A percentile compares a stretch with the other conserved stretches of the same genome.
Conservation (phyloP, 2,888 invertebrate genomes). For the Tetranychus piercei region DNA sequence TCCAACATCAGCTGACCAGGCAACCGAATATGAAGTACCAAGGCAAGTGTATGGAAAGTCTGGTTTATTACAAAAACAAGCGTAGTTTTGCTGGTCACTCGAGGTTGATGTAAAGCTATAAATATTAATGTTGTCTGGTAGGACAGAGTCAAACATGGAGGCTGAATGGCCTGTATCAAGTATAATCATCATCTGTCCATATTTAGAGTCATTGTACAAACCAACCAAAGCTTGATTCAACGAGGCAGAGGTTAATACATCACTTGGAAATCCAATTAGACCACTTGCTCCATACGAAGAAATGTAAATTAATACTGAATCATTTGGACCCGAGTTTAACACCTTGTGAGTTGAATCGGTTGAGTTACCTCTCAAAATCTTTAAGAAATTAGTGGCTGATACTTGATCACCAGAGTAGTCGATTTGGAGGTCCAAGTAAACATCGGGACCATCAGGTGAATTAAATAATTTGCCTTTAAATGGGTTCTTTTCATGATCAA, state of each 20-base stretch:
- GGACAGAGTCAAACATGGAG: conserved; percentile 39
- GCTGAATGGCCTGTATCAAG: conserved; percentile 45
- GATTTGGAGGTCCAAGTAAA: conserved; percentile 40
- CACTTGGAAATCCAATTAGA: conserved; percentile 39
- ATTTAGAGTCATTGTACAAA: conserved; percentile 37
- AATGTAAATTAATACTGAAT: conserved; percentile 44
- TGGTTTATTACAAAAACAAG: not conserved
- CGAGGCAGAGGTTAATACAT: conserved; percentile 32
- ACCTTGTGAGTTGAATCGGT: conserved; percentile 26
- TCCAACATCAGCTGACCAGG: not conserved
- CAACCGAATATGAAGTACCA: not conserved
- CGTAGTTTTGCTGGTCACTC: not conserved
- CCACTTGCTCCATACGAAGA: conserved; percentile 45
- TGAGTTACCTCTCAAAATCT: conserved; percentile 39
- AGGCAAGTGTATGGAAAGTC: not conserved
- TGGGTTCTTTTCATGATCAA: conserved; percentile 38
- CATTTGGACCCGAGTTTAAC: conserved; percentile 37
- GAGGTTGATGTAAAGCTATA: not conserved
- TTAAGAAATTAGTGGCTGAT: conserved; percentile 40
- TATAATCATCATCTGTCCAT: conserved; percentile 40
- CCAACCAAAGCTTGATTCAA: conserved; percentile 32
- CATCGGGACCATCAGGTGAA: conserved; percentile 39
- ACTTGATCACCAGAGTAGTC: conserved; percentile 40
- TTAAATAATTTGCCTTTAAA: conserved; percentile 41
- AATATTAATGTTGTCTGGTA: not conserved